Conservation (phyloP, 2,888 invertebrate species). For the Polyommatus iphigenia region DNA sequence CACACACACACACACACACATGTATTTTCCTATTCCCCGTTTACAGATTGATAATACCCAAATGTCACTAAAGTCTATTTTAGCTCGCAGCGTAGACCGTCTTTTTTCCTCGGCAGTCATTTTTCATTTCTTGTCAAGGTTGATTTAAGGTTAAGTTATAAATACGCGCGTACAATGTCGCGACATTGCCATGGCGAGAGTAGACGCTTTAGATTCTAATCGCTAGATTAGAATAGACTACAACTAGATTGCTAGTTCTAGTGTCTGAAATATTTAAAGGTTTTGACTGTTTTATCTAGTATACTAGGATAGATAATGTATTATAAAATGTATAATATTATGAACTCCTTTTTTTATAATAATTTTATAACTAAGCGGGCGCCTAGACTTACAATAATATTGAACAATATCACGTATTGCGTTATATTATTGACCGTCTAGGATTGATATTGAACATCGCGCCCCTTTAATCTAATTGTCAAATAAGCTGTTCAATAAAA, state of each 20-base stretch:
- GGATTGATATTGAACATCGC: too few relatives aligned
- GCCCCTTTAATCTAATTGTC: too few relatives aligned
- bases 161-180: conserved; percentile 60
- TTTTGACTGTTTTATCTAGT: background rate
- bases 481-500: too few relatives aligned
- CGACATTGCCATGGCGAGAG: conserved; percentile 45
- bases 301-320: background rate
- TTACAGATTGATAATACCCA: conserved; percentile 76
- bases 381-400: too few relatives aligned
- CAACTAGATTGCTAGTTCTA: background rate
- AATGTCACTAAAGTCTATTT: conserved; percentile 73
- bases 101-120: conserved; percentile 59
- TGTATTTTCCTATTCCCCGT: conserved; percentile 65
- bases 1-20: conserved; percentile 44
- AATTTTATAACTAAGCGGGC: too few relatives aligned
- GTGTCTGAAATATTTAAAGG: background rate
- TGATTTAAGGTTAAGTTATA: conserved; percentile 76
- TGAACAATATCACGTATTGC: too few relatives aligned
- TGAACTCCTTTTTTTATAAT: too few relatives aligned
- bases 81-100: conserved; percentile 54
- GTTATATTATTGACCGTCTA: too few relatives aligned
- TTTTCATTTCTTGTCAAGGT: conserved; percentile 78
- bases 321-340: too few relatives aligned
- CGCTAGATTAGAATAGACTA: background rate
- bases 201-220: background rate